These are phyloP conservation scores for Zootoca vivipara DNA, from an alignment of 2,113 vertebrate species.

Conservation along the genomic window DNA sequence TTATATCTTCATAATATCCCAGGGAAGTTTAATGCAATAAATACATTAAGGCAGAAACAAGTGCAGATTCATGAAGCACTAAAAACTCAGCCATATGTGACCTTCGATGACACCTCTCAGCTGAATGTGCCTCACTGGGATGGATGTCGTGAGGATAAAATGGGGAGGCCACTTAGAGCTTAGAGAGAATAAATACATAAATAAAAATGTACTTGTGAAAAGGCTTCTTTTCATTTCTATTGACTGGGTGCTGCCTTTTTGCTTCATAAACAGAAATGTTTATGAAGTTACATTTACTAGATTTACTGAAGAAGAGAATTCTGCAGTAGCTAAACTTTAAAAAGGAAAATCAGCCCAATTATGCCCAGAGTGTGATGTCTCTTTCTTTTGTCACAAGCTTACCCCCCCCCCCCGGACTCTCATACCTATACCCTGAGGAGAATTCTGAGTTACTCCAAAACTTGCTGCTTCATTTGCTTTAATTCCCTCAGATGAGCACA, in stretches of 20 bases:
- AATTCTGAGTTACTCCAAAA: neutral
- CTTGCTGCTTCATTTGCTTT: neutral
- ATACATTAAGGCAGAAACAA: neutral
- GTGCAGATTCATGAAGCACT: neutral
- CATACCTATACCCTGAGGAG: neutral
- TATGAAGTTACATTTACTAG: neutral
- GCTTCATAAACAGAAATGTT: neutral
- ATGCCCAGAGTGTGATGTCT: neutral
- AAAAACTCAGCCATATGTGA: neutral
- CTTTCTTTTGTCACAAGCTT: neutral
- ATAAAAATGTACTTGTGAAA: too few species aligned
- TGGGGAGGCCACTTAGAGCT: too few species aligned
- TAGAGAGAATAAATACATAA: too few species aligned
- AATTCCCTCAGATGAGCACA: neutral
- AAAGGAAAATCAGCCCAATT: neutral
- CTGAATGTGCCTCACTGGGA: too few species aligned
- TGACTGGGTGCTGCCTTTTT: neutral
- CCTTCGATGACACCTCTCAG: too few species aligned
- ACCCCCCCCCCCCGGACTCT: neutral
- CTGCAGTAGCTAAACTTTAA: neutral
- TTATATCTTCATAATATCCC: too few species aligned
- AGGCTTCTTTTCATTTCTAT: neutral
- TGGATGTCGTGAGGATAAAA: too few species aligned
- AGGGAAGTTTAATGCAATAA: too few species aligned
- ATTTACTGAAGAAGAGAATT: neutral